Evolutionary conservation across 2,888 invertebrate genomes (phyloP), one percentile per base, ranked within the genome.

Genomic region (Polia nebulosa): DNA sequence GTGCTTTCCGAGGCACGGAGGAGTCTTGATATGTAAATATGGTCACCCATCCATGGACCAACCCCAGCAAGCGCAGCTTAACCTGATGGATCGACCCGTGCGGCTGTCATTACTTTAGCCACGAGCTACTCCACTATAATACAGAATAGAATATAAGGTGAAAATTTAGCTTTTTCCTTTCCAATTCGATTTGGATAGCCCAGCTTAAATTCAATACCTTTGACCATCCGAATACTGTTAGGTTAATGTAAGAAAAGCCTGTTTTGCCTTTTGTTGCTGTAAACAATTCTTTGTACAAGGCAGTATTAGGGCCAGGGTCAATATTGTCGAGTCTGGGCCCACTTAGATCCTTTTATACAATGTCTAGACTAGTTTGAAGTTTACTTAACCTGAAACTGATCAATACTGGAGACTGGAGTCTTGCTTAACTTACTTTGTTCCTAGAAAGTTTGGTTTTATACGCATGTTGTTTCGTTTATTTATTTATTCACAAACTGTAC

Each of bases 361-460:
- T 29, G 63, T 63, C 70, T 76, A 59, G 71, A 72, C 49, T 36
- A 13, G 6, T 44, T 39, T 56, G 27, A 56, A 63, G 27, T 76
- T 60, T 60, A n/a, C 22, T 36, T 22, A 29, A 25, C 17, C 32
- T n/a, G 55, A 32, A 17, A 55, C n/a, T 34, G 15, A 53, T 25
- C 51, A 52, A 36, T 34, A 44, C 9, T 36, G 36, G 41, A 44
- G 25, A 59, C 13, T 45, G 9, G 13, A 15, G 32, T 53, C 25
- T 45, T 51, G 7, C 1, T 29, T 15, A 15, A 17, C 11, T 52
- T 55, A 39, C 32, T 45, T 44, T 27, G 58, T 51, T 20, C 32
- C 1, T 32, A 9, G 17, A 20, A 52, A 32, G 9, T 59, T 51
- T 22, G 1, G 6, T 64, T 20, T 64, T 41, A 41, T 9, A 25